These are phyloP conservation scores for Triplophysa tibetana DNA, from an alignment of 2,113 vertebrate genomes.

Conservation along the genomic window DNA sequence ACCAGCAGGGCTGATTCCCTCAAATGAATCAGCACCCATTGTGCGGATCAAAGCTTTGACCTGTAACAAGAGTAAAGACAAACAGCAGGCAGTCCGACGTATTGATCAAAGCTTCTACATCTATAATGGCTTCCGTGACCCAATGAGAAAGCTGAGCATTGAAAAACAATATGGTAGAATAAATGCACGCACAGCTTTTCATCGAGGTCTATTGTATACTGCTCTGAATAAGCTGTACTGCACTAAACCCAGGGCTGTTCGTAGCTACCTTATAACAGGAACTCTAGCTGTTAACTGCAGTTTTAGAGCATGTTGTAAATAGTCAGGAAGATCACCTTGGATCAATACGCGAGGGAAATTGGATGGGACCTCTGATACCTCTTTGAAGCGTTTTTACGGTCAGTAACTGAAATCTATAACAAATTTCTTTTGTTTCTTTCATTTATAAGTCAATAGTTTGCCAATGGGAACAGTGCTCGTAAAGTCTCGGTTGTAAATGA, in stretches of 20 bases:
- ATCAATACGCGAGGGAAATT: constrained; percentile 52
- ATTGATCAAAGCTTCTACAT: constrained; percentile 37
- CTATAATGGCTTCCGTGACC: not conserved
- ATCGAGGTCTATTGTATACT: not conserved
- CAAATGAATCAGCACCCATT: constrained; percentile 28
- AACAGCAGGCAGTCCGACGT: constrained; percentile 15
- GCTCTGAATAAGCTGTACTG: constrained; percentile 19
- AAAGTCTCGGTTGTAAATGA: not conserved
- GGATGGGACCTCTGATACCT: constrained; percentile 39
- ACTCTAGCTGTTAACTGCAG: constrained; percentile 41
- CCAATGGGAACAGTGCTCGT: not conserved
- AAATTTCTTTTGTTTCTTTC: constrained; percentile 13
- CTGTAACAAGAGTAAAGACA: constrained; percentile 16
- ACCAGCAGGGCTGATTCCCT: constrained; percentile 35
- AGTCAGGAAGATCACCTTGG: constrained; percentile 43
- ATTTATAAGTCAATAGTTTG: not conserved
- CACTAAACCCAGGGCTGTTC: not conserved
- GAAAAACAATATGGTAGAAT: not conserved
- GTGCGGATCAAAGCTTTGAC: constrained; percentile 38
- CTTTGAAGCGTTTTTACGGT: constrained; percentile 25
- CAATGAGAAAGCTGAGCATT: not conserved
- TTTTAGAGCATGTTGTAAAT: constrained; percentile 48
- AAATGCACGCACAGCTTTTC: not conserved
- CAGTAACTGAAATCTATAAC: constrained; percentile 19
- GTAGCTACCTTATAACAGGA: constrained; percentile 23